Base-by-base conservation (phyloP, 2,797 vertebrate species). In the Myiotriccus ornatus region DNA sequence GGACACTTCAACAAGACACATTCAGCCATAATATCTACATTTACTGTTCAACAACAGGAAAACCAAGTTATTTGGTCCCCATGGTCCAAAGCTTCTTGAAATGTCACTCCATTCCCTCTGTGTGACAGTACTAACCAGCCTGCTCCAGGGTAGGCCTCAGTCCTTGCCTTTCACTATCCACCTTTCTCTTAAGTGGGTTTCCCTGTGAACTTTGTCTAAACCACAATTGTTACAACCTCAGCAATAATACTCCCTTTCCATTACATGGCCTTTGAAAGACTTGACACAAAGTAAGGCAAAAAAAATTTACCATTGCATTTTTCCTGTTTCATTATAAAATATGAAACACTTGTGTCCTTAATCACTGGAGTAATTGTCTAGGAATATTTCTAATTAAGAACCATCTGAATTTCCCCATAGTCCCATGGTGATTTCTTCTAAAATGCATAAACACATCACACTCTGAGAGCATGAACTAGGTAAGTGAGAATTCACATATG, bases 371-470 rank as follows among this genome's bases (percentile, higher is more conserved):
- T 56, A 89, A 64, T 35, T 50, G 21, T 46, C 50, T 34, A 76
- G 27, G 73, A 76, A 65, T 1, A 4, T 49, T 70, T 30, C 74
- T 64, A 41, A 56, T 77, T 77, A 39, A 35, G 60, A 43, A 69
- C 27, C 21, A 55, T 14, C n/a, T 59, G 15, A 74, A 53, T 39
- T 65, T 30, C 6, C 47, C 30, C 73, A 13, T 10, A 35, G 32
- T 39, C 28, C 50, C 35, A 14, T 2, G 8, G 12, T 22, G 21
- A 65, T 62, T 89, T 85, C 16, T 57, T 75, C 30, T 39, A 65
- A 79, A 68, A 57, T 6, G 7, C 1, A 0, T 4, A 27, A 70
- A 56, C 17, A 10, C 23, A 17, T 6, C 2, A 59, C 0, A 5
- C 9, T n/a, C 27, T 0, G 1, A 53, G 20, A 63, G 12, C 0